phyloP scores from a whole-genome alignment of 2,797 vertebrate species.

The Labeo calbasu region DNA sequence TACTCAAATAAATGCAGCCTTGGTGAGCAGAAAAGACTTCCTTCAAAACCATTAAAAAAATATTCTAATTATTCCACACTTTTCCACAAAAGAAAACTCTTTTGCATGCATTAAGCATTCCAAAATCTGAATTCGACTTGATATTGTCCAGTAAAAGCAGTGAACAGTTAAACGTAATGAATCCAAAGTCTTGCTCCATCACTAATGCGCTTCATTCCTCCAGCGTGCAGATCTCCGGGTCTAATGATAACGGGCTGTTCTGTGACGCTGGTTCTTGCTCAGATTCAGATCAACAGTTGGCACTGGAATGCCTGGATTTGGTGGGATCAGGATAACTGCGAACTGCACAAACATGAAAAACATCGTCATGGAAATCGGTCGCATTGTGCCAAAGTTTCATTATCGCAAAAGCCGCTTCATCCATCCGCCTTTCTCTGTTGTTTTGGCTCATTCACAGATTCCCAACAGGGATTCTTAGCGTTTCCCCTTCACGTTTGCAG shows the following conservation, averaged over 20 bases:
- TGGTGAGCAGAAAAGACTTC: background rate
- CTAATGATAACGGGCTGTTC: background rate
- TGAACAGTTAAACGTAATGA: background rate
- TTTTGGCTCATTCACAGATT: slow-evolving; percentile 54
- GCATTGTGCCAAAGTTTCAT: slow-evolving; percentile 38
- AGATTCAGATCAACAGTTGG: background rate
- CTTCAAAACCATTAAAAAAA: background rate
- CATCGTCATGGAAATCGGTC: slow-evolving; percentile 62
- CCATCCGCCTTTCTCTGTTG: slow-evolving; percentile 18
- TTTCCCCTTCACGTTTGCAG: background rate
- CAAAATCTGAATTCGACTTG: background rate
- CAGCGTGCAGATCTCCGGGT: background rate
- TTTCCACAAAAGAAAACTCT: background rate
- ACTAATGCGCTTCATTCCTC: background rate
- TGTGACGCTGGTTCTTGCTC: background rate
- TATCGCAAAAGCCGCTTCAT: slow-evolving; percentile 48
- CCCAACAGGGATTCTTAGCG: slow-evolving; percentile 37
- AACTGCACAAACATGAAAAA: slow-evolving; percentile 22
- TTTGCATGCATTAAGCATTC: background rate
- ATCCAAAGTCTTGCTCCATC: background rate
- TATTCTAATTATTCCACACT: background rate
- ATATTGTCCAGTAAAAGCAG: background rate
- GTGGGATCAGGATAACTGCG: slow-evolving; percentile 37
- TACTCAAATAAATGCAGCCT: background rate
- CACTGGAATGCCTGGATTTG: slow-evolving; percentile 44